Percentiles rank a stretch among this genome's conserved stretches.
These are phyloP conservation scores for Andricus curvator DNA, from an alignment of 2,888 invertebrate species.

Conservation along the genomic window DNA sequence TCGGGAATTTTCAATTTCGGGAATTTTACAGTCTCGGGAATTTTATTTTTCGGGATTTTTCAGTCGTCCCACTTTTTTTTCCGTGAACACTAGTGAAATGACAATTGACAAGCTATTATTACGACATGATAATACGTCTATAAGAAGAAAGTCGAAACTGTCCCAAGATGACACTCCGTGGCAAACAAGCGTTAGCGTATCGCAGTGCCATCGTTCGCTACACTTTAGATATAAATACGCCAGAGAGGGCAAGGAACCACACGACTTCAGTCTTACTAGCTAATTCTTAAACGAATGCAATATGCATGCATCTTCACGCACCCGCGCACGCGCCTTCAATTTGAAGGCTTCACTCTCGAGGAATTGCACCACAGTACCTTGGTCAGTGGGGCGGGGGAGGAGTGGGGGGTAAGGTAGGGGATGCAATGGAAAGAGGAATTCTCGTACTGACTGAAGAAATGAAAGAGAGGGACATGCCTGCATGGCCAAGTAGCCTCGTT, in stretches of 20 bases:
- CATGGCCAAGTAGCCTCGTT: neutral
- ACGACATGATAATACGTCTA: too few species aligned
- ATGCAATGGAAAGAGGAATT: neutral
- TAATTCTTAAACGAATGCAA: constrained; percentile 42
- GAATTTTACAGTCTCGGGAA: too few species aligned
- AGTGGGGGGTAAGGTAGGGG: neutral
- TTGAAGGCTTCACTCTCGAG: neutral
- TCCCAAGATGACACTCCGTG: constrained; percentile 57
- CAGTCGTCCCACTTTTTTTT: too few species aligned
- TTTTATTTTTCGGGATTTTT: too few species aligned
- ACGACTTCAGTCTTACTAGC: constrained; percentile 57
- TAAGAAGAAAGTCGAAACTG: constrained; percentile 19
- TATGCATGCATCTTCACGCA: constrained; percentile 47
- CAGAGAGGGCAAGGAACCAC: constrained; percentile 75
- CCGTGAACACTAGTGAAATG: too few species aligned
- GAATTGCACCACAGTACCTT: too few species aligned
- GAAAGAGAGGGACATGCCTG: neutral
- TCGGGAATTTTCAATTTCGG: too few species aligned
- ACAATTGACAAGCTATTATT: too few species aligned
- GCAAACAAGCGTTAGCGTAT: constrained; percentile 56
- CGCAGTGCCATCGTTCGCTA: constrained; percentile 61
- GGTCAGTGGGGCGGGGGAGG: too few species aligned
- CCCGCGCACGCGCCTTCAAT: constrained; percentile 54
- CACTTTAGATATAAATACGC: constrained; percentile 73
- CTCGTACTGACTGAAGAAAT: neutral